Base-by-base conservation (phyloP, 2,888 invertebrate genomes). In the Oeneis ivallda region DNA sequence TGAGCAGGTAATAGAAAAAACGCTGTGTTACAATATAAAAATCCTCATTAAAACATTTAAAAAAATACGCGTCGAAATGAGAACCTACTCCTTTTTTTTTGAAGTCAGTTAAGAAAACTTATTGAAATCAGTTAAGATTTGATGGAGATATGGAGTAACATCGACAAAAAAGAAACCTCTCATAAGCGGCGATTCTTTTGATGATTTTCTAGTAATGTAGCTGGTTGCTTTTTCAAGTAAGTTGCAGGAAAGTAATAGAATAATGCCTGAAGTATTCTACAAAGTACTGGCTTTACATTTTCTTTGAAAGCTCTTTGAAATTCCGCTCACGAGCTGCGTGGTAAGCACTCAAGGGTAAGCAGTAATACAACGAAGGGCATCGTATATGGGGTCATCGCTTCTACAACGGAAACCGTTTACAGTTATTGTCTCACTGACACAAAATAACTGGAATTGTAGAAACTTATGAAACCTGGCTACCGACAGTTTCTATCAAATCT, bases 371-470 rank as follows among this genome's bases (percentile, higher is more conserved):
- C 70, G 70, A 72, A 73, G 76, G 77, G 78, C 74, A 75, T 70
- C 74, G 76, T 79, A 80, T 86, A 85, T 85, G 83, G 74, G 69
- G 76, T 70, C 75, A 86, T 86, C 83, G 81, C 76, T 83, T 82
- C 83, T 82, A 79, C 69, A 75, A 72, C 79, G 79, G 79, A 82
- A 82, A 78, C 77, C 70, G 26, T 72, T 75, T 72, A 72, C 70
- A 76, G 73, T 74, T 73, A 72, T 75, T 75, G 77, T 72, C 75
- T 75, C 66, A 73, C 82, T 74, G 80, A 83, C 82, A 79, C 75
- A 80, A 79, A 80, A 74, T 76, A 72, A 75, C 73, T 75, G 66
- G 13, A 9, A 70, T 67, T 70, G 70, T 53, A 70, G 67, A 74
- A 74, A 70, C 64, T 74, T 61, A 60, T 54, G 65, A 68, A 64